A percentile compares a stretch with the other conserved stretches of the same genome.
phyloP scores from a whole-genome alignment of 2,113 vertebrate genomes.

The Syngnathus floridae region DNA sequence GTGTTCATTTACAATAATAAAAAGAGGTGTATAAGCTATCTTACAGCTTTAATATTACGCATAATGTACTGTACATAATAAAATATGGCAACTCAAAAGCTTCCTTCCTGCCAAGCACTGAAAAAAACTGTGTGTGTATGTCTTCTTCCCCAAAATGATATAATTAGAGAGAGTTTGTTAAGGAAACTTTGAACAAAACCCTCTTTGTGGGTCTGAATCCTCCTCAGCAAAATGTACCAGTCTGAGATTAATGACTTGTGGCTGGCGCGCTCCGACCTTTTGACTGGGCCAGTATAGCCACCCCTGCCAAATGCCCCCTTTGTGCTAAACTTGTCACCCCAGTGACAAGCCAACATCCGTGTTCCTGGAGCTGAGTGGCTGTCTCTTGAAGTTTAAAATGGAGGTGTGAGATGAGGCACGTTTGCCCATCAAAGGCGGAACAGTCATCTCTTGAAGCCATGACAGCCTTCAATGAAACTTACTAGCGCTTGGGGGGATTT shows the following conservation, averaged over 20 bases:
- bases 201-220: slow-evolving; percentile 2
- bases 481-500: slow-evolving; percentile 48
- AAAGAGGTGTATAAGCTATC: slow-evolving; percentile 22
- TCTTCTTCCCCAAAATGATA: background rate
- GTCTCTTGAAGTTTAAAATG: slow-evolving; percentile 50
- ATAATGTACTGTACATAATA: background rate
- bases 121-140: background rate
- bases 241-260: slow-evolving; percentile 38
- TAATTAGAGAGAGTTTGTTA: background rate
- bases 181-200: slow-evolving; percentile 1
- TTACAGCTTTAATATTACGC: slow-evolving; percentile 23
- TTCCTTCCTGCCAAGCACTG: background rate
- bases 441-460: slow-evolving; percentile 52
- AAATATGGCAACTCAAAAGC: background rate
- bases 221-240: slow-evolving; percentile 29
- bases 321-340: slow-evolving; percentile 59
- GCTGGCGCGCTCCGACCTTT: slow-evolving; percentile 32
- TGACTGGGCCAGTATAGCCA: slow-evolving; percentile 35
- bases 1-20: slow-evolving; percentile 40
- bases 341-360: slow-evolving; percentile 66
- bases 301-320: slow-evolving; percentile 44
- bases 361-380: slow-evolving; percentile 42
- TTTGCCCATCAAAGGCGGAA: slow-evolving; percentile 59
- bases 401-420: slow-evolving; percentile 61
- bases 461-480: slow-evolving; percentile 48